Base-by-base conservation (phyloP, 2,888 invertebrate genomes). In the Gari tellinella region DNA sequence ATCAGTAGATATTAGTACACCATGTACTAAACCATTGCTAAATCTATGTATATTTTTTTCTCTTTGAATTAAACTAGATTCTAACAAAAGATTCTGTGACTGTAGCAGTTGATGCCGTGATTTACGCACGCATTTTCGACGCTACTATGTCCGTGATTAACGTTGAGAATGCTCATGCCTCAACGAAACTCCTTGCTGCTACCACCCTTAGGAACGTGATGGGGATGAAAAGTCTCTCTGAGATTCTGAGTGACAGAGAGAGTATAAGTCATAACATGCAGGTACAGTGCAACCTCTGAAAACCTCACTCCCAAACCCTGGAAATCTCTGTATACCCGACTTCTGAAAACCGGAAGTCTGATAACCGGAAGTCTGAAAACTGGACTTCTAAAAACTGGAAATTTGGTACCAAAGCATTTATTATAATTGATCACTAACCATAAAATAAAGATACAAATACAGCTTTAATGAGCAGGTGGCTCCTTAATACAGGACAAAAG, bases 11-110 rank as follows among this genome's bases (percentile, higher is more conserved):
- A 19, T 37, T 15, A 25, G 38, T 55, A 17, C 23, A 23, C 25
- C 41, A 23, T 23, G 14, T 49, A 15, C 49, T 23, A 15, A 31
- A 45, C 17, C 10, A 26, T 45, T 31, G 43, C 43, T 17, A 5
- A 43, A 43, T 14, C n/a, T n/a, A n/a, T 43, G 43, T 43, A 17
- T 43, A n/a, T 43, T 4, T 19, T 43, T 43, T 19, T 43, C 14
- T 14, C 5, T 14, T 43, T 43, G 4, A 10, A 31, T 43, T 40
- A 37, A 75, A 70, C 45, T 92, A 98, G 98, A 97, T 99, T 15
- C 93, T 99, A 84, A 98, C 98, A 40, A 97, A 97, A 92, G 99
- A 99, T 93, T 97, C 97, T 60, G 99, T 99, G 65, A 99, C 99
- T 0, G 98, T 99, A 4, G 97, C 97, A 1, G 99, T 99, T 51